Base-by-base conservation (phyloP, 1,140 invertebrate species). In the Vanessa atalanta region DNA sequence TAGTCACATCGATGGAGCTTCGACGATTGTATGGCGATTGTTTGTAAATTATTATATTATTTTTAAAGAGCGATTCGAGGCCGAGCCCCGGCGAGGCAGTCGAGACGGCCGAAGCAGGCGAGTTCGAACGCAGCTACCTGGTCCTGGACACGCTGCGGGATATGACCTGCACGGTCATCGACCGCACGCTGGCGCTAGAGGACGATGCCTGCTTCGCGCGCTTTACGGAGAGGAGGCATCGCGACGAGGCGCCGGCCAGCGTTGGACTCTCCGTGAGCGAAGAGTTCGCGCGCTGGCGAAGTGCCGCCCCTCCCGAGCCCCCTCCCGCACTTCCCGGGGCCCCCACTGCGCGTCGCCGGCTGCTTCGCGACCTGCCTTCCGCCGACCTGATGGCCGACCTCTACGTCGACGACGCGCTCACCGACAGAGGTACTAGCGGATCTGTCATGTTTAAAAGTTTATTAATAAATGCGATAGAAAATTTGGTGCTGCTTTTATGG, bases 141-240 rank as follows among this genome's bases (percentile, higher is more conserved):
- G 79, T 93, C 9, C 69, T 91, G 68, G 89, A 93, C 76, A 73
- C 80, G 16, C 47, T 66, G 65, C 80, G 86, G 8, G 79, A 83
- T n/a, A 74, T 89, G 37, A 92, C 89, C 14, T 91, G 88, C 79
- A 80, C 87, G 37, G 92, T 93, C 43, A 76, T 93, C 12, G 87
- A 82, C 70, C 72, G 79, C 48, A 71, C 79, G 23, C 81, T 92
- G 50, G 61, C 80, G 20, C 79, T 90, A 12, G 64, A 79, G 23
- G 55, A 68, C 0, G 89, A 88, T 69, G 63, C 76, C 37, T 77
- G 73, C 68, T 92, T 90, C 82, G 47, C 77, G 37, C 71, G 76
- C 61, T 91, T 89, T 78, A 48, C 68, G 11, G 89, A 90, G 67
- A 70, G 66, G 61, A 77, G 79, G 57, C 81, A 79, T 43, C 69